Percentiles rank a stretch among this genome's conserved stretches.
Evolutionary conservation across 30 jellyfish, hydroid and myxozoan genomes (phyloP).

Genomic region (Nemopilema nomurai): DNA sequence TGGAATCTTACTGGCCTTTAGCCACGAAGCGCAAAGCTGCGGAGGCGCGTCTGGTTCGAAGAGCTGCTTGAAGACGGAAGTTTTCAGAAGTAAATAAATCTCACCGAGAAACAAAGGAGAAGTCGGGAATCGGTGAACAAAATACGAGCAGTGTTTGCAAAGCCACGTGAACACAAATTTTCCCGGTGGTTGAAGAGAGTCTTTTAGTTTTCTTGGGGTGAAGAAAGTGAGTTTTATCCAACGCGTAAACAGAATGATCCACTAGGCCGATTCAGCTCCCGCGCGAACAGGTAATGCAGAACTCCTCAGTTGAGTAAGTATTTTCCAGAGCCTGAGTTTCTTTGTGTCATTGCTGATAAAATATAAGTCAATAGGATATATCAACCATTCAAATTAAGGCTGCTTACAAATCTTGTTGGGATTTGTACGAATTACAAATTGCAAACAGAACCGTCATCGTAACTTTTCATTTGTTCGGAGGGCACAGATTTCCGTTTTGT

Average conservation of each 20-base stretch:
- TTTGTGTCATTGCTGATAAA: background rate
- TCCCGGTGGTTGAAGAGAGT: background rate
- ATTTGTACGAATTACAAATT: background rate
- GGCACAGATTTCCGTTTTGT: too few relatives aligned
- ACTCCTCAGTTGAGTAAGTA: background rate
- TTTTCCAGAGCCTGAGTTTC: background rate
- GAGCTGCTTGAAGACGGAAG: background rate
- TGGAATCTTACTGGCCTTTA: background rate
- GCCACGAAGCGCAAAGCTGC: background rate
- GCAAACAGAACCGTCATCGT: too few relatives aligned
- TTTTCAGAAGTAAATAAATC: background rate
- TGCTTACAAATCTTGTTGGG: background rate
- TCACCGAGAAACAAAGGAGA: background rate
- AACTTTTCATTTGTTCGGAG: too few relatives aligned
- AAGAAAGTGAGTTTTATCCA: background rate
- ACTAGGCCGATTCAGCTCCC: background rate
- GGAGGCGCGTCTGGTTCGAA: background rate
- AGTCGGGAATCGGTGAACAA: background rate
- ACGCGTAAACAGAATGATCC: background rate
- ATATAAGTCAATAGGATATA: background rate
- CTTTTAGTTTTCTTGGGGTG: background rate
- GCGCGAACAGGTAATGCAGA: background rate
- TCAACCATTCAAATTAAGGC: background rate
- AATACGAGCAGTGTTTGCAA: background rate
- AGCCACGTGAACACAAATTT: background rate